Conservation (phyloP, 2,888 invertebrate species). For the Nemoura dubitans region DNA sequence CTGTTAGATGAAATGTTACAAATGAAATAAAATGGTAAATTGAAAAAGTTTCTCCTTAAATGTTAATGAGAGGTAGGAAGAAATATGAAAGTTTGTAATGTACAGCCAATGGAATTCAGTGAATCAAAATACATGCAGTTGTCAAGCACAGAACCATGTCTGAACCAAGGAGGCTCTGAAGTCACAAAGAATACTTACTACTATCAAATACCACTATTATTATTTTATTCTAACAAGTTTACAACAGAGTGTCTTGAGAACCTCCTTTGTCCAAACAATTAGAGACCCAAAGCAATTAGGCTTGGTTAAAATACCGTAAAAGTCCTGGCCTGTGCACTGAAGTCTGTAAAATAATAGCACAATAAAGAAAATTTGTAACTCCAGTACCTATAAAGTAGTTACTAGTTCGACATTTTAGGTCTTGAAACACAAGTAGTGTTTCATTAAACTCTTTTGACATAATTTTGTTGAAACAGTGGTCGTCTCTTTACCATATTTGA, state of each 20-base stretch:
- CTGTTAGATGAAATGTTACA: neutral
- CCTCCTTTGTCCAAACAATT: neutral
- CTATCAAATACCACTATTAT: too few relatives aligned
- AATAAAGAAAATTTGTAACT: neutral
- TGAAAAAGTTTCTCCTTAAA: neutral
- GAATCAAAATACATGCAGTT: neutral
- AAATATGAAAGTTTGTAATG: neutral
- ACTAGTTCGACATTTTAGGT: neutral
- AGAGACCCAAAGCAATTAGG: neutral
- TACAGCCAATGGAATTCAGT: neutral
- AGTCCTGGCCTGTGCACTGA: neutral
- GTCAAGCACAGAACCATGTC: neutral
- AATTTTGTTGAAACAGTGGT: too few relatives aligned
- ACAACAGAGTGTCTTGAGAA: too few relatives aligned
- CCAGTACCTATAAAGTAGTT: neutral
- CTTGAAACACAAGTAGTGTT: too few relatives aligned
- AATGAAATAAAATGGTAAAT: neutral
- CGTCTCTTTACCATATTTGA: too few relatives aligned
- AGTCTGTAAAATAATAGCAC: neutral
- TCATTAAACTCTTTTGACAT: too few relatives aligned
- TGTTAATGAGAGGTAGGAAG: neutral
- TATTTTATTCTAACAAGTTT: too few relatives aligned
- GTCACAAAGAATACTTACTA: too few relatives aligned
- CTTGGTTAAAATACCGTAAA: neutral
- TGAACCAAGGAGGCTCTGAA: neutral